Percentiles rank a stretch among this genome's conserved stretches.
phyloP scores from a whole-genome alignment of 2,113 vertebrate species.

The Orthonyx spaldingii region DNA sequence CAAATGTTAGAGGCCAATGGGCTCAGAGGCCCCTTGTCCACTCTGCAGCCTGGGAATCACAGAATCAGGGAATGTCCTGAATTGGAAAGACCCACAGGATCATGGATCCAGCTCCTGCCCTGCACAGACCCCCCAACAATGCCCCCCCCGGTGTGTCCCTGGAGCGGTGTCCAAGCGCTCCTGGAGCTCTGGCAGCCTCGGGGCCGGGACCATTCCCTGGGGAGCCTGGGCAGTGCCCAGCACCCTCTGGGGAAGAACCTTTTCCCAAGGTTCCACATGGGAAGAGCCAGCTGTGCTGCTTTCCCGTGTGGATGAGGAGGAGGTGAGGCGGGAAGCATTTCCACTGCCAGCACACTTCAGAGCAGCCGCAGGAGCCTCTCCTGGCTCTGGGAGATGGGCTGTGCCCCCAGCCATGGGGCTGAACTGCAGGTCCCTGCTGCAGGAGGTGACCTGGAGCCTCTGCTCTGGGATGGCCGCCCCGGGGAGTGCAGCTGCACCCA shows the following conservation, averaged over 20 bases:
- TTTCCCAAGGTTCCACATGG: not conserved
- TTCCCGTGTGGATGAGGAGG: accelerated
- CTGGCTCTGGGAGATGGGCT: not conserved
- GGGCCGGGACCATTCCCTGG: not conserved
- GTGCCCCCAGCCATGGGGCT: not conserved
- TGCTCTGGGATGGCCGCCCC: not conserved
- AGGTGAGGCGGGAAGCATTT: not conserved
- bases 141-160: not conserved
- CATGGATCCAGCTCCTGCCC: not conserved
- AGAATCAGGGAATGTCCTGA: not conserved
- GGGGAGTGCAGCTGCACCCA: conserved; percentile 36
- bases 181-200: not conserved
- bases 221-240: not conserved
- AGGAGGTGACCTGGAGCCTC: not conserved
- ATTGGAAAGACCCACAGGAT: not conserved
- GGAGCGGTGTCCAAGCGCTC: accelerated
- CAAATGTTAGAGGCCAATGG: accelerated
- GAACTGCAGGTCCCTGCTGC: not conserved
- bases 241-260: not conserved
- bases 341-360: not conserved
- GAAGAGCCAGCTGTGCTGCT: not conserved
- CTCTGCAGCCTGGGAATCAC: not conserved
- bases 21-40: not conserved
- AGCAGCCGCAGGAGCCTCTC: not conserved
- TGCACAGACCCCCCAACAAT: not conserved